Evolutionary conservation across 1,140 invertebrate genomes (phyloP).

Genomic region (Drosophila melanica): DNA sequence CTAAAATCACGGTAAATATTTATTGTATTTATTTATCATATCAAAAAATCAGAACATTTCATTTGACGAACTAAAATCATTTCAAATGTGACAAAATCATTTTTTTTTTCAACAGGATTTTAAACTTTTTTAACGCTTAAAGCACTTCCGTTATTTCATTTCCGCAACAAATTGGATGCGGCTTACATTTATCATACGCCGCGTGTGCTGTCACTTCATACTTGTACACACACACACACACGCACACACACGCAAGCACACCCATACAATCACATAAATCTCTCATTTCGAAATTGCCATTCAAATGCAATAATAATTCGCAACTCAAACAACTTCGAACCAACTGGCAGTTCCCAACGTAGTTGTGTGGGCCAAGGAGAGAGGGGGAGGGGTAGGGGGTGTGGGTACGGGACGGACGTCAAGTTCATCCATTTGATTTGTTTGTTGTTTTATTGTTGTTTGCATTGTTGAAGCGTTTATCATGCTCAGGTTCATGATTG

Average conservation of each 20-base stretch:
- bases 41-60: too few species aligned
- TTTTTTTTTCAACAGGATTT: conserved; percentile 2
- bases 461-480: conserved; percentile 44
- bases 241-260: too few species aligned
- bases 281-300: conserved; percentile 36
- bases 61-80: background rate
- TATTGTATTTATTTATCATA: too few species aligned
- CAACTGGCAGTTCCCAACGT: conserved; percentile 53
- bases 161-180: conserved; percentile 59
- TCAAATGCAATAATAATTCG: conserved; percentile 74
- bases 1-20: too few species aligned
- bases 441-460: conserved; percentile 44
- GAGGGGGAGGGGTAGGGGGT: too few species aligned
- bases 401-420: background rate
- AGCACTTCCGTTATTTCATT: conserved; percentile 56
- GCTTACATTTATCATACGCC: conserved; percentile 70
- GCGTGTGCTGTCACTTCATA: conserved; percentile 44
- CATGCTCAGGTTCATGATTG: conserved; percentile 51
- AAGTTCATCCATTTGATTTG: conserved; percentile 39
- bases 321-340: conserved; percentile 53
- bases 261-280: conserved; percentile 29
- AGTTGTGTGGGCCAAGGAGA: background rate
- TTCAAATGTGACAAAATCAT: background rate
- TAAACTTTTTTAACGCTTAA: conserved; percentile 8
- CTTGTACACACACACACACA: conserved; percentile 6